Base-by-base conservation (phyloP, 2,113 vertebrate species). In the human region DNA sequence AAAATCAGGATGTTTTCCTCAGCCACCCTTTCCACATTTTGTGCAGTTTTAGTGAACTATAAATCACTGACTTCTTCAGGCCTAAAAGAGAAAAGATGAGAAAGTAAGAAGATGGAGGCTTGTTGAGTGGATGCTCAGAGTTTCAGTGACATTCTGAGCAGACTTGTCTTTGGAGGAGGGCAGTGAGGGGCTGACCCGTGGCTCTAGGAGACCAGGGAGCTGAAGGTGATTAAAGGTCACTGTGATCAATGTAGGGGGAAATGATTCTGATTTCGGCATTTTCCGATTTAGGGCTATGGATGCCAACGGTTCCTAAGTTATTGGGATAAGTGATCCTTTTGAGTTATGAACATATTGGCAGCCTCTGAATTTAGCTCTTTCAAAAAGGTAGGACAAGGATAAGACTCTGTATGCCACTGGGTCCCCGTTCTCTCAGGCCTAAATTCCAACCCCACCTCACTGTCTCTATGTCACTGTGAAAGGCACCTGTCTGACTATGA, bases 21-120 rank as follows among this genome's bases (percentile, higher is more conserved):
- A 99, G 97, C 99, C 99, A 99, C 85, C 99, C 99, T 95, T 98
- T 99, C 98, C 99, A 99, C 99, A 99, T 99, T 98, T 99, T 99
- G 82, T 98, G 97, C 45, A 99, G 98, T 98, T 99, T 99, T 97
- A 98, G 99, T 43, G 98, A 98, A 98, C 99, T 99, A 96, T 99
- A 99, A 3, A 98, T 98, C 95, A 99, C 5, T 0, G 99, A 99
- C 95, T 99, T 99, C 98, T 99, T 98, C 89, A 99, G 40, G 16
- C 99, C 99, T 99, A 96, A 81, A 96, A 94, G 93, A 97, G 13
- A 96, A 61, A 83, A 94, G 35, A 79, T 12, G 52, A 23, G 5
- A n/a, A 8, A 11, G 23, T 85, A 89, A 45, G 55, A 38, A 78
- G 12, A 30, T 0, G 52, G 17, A 87, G 23, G 70, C 43, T n/a